A percentile compares a stretch with the other conserved stretches of the same genome.
phyloP scores from a whole-genome alignment of 2,113 vertebrate species.

The Tragelaphus buxtoni region DNA sequence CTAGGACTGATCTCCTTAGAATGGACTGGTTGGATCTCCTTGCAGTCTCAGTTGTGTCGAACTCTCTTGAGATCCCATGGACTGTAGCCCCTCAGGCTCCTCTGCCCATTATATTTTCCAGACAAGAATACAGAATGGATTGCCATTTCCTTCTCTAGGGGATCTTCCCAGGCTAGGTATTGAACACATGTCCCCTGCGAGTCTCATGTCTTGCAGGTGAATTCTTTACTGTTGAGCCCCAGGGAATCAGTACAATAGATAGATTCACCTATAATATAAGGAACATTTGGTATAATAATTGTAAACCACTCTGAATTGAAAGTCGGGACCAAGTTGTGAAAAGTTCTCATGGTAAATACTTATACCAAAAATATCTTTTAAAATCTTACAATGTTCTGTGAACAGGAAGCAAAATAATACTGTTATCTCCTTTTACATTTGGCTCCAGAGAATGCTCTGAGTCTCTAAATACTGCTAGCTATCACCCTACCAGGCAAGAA shows the following conservation, averaged over 20 bases:
- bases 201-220: neutral
- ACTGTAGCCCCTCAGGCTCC: neutral
- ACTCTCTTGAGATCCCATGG: neutral
- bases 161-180: neutral
- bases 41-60: neutral
- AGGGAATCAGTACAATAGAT: neutral
- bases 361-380: neutral
- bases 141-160: neutral
- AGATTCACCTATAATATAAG: neutral
- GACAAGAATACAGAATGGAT: neutral
- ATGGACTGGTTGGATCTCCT: too few species aligned
- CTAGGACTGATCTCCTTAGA: too few species aligned
- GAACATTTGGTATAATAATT: neutral
- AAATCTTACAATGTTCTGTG: neutral
- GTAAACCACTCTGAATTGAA: neutral
- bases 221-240: neutral
- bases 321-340: neutral
- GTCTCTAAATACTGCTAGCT: neutral
- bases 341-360: neutral
- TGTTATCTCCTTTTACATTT: neutral
- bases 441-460: neutral
- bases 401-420: neutral
- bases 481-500: neutral
- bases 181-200: neutral
- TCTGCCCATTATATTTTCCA: neutral